A percentile compares a stretch with the other conserved stretches of the same genome.
These are phyloP conservation scores for Cuniculus paca DNA, from an alignment of 2,797 vertebrate species.

Conservation along the genomic window DNA sequence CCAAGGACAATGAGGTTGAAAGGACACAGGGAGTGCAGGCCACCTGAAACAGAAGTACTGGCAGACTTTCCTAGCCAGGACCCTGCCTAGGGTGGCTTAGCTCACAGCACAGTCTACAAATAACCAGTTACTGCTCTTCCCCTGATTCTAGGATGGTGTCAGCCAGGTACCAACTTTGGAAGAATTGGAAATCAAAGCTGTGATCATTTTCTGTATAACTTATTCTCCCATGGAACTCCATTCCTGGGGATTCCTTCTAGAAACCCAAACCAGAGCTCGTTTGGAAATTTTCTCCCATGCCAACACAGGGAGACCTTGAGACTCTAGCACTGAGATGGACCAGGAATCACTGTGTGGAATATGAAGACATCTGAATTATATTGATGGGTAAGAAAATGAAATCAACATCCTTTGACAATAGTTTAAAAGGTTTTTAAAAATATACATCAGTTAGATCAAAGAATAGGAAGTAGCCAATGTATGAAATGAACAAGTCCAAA, in stretches of 20 bases:
- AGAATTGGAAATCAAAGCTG: not conserved
- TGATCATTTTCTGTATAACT: not conserved
- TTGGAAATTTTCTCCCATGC: not conserved
- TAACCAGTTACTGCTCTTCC: not conserved
- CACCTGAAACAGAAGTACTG: no score
- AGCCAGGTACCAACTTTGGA: not conserved
- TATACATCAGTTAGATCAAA: not conserved
- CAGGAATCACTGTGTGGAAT: not conserved
- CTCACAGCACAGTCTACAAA: not conserved
- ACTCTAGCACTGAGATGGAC: not conserved
- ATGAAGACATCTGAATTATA: not conserved
- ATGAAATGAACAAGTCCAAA: not conserved
- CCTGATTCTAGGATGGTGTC: not conserved
- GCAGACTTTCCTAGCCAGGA: not conserved
- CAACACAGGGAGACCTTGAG: no score
- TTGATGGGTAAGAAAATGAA: not conserved
- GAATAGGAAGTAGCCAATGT: not conserved
- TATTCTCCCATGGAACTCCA: not conserved
- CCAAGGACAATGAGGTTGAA: not conserved
- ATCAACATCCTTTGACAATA: not conserved
- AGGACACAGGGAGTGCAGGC: not conserved
- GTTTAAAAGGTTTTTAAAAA: not conserved
- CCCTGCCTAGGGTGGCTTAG: no score
- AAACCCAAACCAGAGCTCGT: not conserved
- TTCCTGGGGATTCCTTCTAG: not conserved